These are phyloP conservation scores for Eurypyga helias DNA, from an alignment of 2,113 vertebrate species.

Conservation along the genomic window DNA sequence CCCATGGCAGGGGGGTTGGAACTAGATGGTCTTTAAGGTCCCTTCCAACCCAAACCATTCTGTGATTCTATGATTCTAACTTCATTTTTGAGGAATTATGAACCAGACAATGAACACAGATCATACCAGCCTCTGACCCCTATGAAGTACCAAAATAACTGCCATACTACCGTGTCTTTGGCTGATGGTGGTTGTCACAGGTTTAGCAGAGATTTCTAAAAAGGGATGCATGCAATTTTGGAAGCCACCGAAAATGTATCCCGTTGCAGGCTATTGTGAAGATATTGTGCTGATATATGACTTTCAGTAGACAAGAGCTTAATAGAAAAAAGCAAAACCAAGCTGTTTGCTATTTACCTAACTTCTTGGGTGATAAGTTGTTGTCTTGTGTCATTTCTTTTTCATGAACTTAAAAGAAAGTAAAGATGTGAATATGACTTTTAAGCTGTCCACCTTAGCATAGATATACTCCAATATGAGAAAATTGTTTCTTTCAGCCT, in stretches of 20 bases:
- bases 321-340: not conserved
- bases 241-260: not conserved
- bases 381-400: not conserved
- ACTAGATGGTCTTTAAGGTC: too few species aligned
- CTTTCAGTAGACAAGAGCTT: not conserved
- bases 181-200: not conserved
- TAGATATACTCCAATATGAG: not conserved
- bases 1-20: too few species aligned
- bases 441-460: not conserved
- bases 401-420: not conserved
- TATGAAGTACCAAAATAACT: not conserved
- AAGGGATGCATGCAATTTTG: not conserved
- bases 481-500: not conserved
- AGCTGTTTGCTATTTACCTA: not conserved
- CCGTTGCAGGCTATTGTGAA: not conserved
- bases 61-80: too few species aligned
- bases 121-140: not conserved
- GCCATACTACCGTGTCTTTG: not conserved
- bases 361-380: not conserved
- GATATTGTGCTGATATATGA: not conserved
- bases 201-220: not conserved
- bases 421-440: not conserved
- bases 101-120: not conserved
- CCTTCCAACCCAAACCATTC: too few species aligned
- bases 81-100: not conserved